phyloP scores from a whole-genome alignment of 2,797 vertebrate species.

The Buphagus erythrorhynchus region DNA sequence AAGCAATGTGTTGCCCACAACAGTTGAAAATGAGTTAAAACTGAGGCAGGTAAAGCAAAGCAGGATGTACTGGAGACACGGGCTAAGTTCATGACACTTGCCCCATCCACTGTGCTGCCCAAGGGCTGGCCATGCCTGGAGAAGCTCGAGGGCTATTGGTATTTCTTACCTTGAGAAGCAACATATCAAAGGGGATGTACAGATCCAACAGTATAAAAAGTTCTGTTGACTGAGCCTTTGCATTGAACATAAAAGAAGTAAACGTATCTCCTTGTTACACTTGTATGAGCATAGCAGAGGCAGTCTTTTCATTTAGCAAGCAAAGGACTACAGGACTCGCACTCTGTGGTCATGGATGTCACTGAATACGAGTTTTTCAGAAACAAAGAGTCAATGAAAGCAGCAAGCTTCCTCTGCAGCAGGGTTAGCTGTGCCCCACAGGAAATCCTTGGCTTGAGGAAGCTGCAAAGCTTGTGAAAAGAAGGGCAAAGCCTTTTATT shows the following conservation, averaged over 20 bases:
- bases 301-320: neutral
- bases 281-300: neutral
- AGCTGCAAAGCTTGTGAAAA: conserved; percentile 44
- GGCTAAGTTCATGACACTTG: neutral
- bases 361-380: conserved; percentile 31
- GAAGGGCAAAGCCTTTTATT: conserved; percentile 50
- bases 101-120: neutral
- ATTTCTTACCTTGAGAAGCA: neutral
- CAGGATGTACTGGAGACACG: neutral
- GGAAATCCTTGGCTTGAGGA: conserved; percentile 57
- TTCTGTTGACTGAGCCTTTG: neutral
- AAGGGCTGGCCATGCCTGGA: neutral
- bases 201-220: neutral
- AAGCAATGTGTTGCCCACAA: neutral
- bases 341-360: neutral
- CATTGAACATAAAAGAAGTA: neutral
- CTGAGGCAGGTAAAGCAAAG: neutral
- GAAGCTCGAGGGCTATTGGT: fast-evolving
- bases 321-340: neutral
- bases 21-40: neutral
- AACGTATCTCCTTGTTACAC: neutral
- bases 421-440: conserved; percentile 65
- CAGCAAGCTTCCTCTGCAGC: conserved; percentile 39
- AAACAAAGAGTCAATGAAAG: conserved; percentile 57
- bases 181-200: neutral